Evolutionary conservation across 2,888 invertebrate species (phyloP).

Genomic region (Gnatocerus cornutus): DNA sequence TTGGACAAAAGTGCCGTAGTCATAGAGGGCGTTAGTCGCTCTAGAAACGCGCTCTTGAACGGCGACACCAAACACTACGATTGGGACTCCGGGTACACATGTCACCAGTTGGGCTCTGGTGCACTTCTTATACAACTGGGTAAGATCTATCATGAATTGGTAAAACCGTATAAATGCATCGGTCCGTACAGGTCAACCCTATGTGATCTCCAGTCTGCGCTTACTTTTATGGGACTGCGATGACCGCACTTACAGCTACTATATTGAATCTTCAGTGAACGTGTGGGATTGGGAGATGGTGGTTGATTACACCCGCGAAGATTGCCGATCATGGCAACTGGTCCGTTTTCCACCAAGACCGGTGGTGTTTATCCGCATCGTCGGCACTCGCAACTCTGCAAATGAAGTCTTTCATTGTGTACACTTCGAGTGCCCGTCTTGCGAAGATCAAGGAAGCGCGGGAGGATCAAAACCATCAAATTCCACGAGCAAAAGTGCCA

Average conservation of each 20-base stretch:
- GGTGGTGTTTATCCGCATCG: constrained; percentile 94
- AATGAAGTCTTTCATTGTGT: constrained; percentile 99
- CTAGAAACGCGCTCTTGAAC: constrained; percentile 95
- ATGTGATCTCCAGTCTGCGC: constrained; percentile 91
- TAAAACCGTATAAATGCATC: neutral
- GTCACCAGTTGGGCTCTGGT: constrained; percentile 96
- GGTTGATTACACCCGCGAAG: constrained; percentile 88
- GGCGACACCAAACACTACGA: constrained; percentile 96
- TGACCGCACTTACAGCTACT: constrained; percentile 95
- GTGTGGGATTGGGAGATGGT: constrained; percentile 94
- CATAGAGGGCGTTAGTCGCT: constrained; percentile 95
- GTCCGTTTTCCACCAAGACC: constrained; percentile 88
- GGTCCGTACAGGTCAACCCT: constrained; percentile 83
- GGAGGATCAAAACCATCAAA: constrained; percentile 23
- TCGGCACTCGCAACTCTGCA: constrained; percentile 97
- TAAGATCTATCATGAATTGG: constrained; percentile 41
- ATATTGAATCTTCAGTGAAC: constrained; percentile 95
- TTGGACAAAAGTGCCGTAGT: constrained; percentile 92
- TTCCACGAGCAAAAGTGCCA: constrained; percentile 18
- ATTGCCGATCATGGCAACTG: constrained; percentile 96
- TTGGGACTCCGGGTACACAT: constrained; percentile 99
- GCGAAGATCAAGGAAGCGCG: constrained; percentile 64
- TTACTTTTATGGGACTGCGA: constrained; percentile 98
- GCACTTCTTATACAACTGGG: constrained; percentile 95
- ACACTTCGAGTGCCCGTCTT: constrained; percentile 96